A percentile compares a stretch with the other conserved stretches of the same genome.
Conservation (phyloP, 2,797 vertebrate genomes). For the Urophycis tenuis region DNA sequence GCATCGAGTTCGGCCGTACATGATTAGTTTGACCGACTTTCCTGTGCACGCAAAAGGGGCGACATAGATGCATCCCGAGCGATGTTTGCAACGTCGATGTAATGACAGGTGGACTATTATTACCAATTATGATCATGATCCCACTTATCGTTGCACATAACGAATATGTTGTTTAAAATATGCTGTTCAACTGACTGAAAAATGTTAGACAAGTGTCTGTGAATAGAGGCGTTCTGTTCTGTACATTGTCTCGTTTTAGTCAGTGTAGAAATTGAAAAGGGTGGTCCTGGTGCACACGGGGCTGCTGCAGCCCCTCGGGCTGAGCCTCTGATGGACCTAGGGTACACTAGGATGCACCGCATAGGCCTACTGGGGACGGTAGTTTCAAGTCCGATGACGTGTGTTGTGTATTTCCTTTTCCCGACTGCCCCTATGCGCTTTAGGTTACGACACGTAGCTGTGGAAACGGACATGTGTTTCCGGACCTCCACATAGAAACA, state of each 20-base stretch:
- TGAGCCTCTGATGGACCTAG: neutral
- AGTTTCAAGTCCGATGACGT: too few relatives aligned
- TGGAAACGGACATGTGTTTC: slow-evolving; percentile 1
- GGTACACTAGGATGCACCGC: too few relatives aligned
- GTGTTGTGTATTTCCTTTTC: too few relatives aligned
- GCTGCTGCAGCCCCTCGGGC: neutral
- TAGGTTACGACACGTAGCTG: slow-evolving; percentile 40
- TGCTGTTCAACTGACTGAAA: neutral
- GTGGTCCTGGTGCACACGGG: neutral
- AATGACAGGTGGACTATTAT: neutral
- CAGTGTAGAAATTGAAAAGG: neutral
- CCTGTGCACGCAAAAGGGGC: neutral
- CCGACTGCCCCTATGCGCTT: neutral
- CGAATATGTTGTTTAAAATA: neutral
- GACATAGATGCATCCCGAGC: neutral
- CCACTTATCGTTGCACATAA: neutral
- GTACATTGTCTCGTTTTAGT: neutral
- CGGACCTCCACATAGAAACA: neutral
- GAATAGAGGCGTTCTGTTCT: neutral
- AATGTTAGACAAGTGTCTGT: neutral
- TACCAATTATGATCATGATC: accelerated
- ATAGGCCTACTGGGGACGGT: too few relatives aligned
- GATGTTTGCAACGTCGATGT: neutral
- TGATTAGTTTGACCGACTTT: neutral
- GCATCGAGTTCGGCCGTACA: slow-evolving; percentile 4